These are phyloP conservation scores for Halesus radiatus DNA, from an alignment of 1,140 invertebrate genomes.

Conservation along the genomic window DNA sequence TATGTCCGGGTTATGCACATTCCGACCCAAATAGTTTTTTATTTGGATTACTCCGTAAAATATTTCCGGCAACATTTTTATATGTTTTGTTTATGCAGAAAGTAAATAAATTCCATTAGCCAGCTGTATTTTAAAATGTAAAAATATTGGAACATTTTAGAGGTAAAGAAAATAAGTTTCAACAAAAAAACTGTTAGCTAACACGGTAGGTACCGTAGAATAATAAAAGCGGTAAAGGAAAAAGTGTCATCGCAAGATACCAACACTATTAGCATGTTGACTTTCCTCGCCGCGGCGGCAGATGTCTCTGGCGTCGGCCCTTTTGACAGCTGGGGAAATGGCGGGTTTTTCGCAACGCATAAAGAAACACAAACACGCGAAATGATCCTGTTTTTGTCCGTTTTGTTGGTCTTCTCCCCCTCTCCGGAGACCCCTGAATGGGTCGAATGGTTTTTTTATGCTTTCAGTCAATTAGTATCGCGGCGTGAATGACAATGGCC, in stretches of 20 bases:
- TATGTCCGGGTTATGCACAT: no score
- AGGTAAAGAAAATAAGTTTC: no score
- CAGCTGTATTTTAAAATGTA: no score
- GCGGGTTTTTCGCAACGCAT: conserved; percentile 3
- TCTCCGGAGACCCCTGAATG: conserved; percentile 7
- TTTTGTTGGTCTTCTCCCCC: neutral
- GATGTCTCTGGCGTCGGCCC: conserved; percentile 23
- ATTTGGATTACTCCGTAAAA: no score
- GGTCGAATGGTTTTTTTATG: conserved; percentile 30
- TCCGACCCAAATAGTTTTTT: no score
- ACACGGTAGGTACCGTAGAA: neutral
- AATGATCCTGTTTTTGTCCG: conserved; percentile 18
- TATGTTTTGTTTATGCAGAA: no score
- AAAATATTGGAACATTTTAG: no score
- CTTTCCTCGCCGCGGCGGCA: conserved; percentile 17
- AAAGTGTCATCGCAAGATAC: conserved; percentile 31
- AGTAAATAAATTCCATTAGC: no score
- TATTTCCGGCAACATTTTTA: no score
- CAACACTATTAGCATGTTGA: conserved; percentile 37
- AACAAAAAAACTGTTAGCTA: neutral
- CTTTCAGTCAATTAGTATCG: conserved; percentile 31
- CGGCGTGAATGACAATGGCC: neutral
- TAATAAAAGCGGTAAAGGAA: neutral
- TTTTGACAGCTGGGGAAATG: conserved; percentile 32
- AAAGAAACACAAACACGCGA: conserved; percentile 34